Evolutionary conservation across 2,888 invertebrate species (phyloP).

Genomic region (Campopleginae sp.): DNA sequence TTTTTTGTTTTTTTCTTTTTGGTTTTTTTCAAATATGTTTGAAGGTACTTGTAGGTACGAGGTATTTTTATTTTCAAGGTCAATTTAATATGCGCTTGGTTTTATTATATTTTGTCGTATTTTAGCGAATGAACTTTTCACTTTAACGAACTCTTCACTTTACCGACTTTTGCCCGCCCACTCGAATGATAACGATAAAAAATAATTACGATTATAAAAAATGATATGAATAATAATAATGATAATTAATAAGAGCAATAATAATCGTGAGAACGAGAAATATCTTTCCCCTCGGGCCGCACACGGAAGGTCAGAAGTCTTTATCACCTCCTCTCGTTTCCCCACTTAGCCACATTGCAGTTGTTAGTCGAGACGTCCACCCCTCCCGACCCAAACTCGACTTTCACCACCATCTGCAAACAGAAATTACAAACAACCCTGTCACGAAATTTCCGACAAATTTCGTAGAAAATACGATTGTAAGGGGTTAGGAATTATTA

Average conservation of each 20-base stretch:
- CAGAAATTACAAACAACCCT: neutral
- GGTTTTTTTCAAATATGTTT: slow-evolving; percentile 73
- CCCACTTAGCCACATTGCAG: slow-evolving; percentile 81
- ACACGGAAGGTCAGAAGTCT: slow-evolving; percentile 82
- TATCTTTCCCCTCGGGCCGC: slow-evolving; percentile 69
- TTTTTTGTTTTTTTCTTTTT: too few relatives aligned
- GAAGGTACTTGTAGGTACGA: slow-evolving; percentile 84
- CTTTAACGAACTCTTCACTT: slow-evolving; percentile 21
- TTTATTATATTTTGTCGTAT: slow-evolving; percentile 26
- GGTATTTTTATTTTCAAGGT: slow-evolving; percentile 82
- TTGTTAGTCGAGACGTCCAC: slow-evolving; percentile 74
- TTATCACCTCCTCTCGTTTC: slow-evolving; percentile 83
- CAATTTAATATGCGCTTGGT: slow-evolving; percentile 70
- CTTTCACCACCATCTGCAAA: slow-evolving; percentile 80
- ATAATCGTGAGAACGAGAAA: slow-evolving; percentile 39
- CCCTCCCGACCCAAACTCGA: slow-evolving; percentile 72
- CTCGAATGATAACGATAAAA: slow-evolving; percentile 25
- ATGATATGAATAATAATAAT: slow-evolving; percentile 11
- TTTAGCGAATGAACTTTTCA: neutral
- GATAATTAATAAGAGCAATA: slow-evolving; percentile 35
- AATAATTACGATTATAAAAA: neutral
- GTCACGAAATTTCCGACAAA: neutral
- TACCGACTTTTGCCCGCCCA: slow-evolving; percentile 20
- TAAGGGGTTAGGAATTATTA: too few relatives aligned
- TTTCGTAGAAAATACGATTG: neutral